phyloP scores from a whole-genome alignment of 2,113 vertebrate genomes.

The Eptesicus fuscus region DNA sequence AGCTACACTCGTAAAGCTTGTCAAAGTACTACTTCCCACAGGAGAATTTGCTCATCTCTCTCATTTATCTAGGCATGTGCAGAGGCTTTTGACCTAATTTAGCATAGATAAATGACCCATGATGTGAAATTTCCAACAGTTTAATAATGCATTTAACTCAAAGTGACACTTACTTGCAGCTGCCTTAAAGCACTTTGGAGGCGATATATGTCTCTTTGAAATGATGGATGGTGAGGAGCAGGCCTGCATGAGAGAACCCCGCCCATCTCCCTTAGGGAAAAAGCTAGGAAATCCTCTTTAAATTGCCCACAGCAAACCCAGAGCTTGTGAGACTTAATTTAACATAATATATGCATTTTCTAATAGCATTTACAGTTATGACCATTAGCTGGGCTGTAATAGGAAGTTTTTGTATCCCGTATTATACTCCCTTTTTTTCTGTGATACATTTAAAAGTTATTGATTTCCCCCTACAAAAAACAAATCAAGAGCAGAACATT shows the following conservation, averaged over 20 bases:
- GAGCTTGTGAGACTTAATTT: slow-evolving; percentile 77
- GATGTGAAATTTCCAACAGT: slow-evolving; percentile 89
- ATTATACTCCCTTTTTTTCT: slow-evolving; percentile 72
- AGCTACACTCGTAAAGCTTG: slow-evolving; percentile 71
- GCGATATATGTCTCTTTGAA: slow-evolving; percentile 91
- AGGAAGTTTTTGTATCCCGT: slow-evolving; percentile 68
- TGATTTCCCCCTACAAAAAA: slow-evolving; percentile 28
- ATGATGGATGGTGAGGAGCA: slow-evolving; percentile 91
- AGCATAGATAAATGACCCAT: slow-evolving; percentile 95
- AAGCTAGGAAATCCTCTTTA: slow-evolving; percentile 80
- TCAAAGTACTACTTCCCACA: slow-evolving; percentile 78
- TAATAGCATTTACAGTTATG: slow-evolving; percentile 73
- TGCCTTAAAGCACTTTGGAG: slow-evolving; percentile 89
- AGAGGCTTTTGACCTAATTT: slow-evolving; percentile 94
- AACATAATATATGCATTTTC: slow-evolving; percentile 75
- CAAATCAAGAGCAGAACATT: slow-evolving; percentile 42
- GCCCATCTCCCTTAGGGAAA: slow-evolving; percentile 69
- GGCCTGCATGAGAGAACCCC: slow-evolving; percentile 75
- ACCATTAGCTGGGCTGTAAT: slow-evolving; percentile 57
- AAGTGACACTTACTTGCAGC: slow-evolving; percentile 97
- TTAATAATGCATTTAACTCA: slow-evolving; percentile 93
- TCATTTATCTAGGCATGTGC: slow-evolving; percentile 85
- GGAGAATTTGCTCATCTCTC: slow-evolving; percentile 79
- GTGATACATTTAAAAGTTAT: slow-evolving; percentile 66
- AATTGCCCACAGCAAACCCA: slow-evolving; percentile 78